A percentile compares a stretch with the other conserved stretches of the same genome.
Conservation (phyloP, 2,113 vertebrate genomes). For the Daboia siamensis region DNA sequence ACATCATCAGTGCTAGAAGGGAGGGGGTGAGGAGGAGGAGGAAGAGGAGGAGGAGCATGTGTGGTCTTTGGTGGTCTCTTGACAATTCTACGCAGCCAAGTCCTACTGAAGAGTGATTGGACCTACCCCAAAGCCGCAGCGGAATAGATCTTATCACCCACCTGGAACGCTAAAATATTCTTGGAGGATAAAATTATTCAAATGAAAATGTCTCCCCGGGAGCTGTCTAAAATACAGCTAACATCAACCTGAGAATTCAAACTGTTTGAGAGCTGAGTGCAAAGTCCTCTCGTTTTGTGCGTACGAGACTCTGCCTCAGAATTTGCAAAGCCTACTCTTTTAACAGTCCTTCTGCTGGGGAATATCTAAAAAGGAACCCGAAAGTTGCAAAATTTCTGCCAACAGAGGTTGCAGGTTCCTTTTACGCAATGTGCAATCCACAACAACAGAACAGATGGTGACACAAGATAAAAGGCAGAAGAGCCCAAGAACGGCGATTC, state of each 20-base stretch:
- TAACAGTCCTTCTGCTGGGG: no score
- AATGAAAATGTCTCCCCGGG: background rate
- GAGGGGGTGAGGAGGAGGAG: no score
- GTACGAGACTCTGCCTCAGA: background rate
- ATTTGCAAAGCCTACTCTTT: background rate
- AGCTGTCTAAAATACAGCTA: background rate
- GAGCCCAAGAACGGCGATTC: background rate
- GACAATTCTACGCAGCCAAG: background rate
- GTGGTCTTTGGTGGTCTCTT: no score
- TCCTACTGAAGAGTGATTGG: background rate
- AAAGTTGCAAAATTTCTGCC: background rate
- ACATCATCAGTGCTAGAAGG: no score
- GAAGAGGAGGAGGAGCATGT: no score
- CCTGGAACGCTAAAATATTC: background rate
- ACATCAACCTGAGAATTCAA: background rate
- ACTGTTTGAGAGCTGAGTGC: background rate
- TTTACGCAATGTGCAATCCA: background rate
- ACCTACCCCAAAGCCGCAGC: background rate
- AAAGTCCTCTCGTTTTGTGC: background rate
- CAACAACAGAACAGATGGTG: background rate
- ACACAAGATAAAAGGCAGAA: background rate
- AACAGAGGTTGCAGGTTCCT: background rate
- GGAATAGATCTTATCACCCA: background rate
- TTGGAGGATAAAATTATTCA: background rate
- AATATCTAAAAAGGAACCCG: background rate